Evolutionary conservation across 2,797 vertebrate genomes (phyloP).

Genomic region (Salmo trutta): DNA sequence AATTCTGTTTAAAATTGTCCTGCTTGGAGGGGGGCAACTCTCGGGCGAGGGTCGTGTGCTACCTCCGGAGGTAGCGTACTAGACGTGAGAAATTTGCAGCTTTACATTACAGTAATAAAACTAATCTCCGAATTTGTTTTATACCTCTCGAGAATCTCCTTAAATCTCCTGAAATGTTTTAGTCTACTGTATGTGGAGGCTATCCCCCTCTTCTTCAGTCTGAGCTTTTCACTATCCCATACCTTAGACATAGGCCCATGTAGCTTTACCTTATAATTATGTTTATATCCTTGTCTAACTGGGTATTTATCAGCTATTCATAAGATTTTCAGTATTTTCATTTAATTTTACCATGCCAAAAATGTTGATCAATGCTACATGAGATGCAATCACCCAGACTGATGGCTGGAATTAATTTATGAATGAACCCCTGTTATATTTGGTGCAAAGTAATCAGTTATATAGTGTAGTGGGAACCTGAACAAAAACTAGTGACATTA

Average conservation of each 20-base stretch:
- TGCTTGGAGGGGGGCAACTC: no score
- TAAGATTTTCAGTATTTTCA: neutral
- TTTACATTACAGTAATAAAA: no score
- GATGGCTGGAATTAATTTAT: neutral
- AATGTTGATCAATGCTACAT: neutral
- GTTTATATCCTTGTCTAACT: neutral
- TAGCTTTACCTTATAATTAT: neutral
- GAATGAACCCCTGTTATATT: conserved; percentile 11
- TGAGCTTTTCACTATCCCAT: neutral
- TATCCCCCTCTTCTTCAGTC: no score
- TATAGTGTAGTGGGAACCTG: neutral
- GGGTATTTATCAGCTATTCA: neutral
- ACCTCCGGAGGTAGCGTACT: no score
- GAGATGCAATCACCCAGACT: neutral
- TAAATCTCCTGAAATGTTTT: no score
- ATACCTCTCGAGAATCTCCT: no score
- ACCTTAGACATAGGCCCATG: neutral
- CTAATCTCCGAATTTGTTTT: no score
- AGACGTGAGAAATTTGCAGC: no score
- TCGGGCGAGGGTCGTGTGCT: no score
- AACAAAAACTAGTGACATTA: conserved; percentile 1
- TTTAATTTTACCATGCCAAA: neutral
- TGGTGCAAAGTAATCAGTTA: neutral
- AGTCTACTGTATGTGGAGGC: no score
- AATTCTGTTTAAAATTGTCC: no score